Percentiles rank a stretch among this genome's conserved stretches.
Evolutionary conservation across 2,888 invertebrate species (phyloP).

Genomic region (Hemistola chrysoprasaria): DNA sequence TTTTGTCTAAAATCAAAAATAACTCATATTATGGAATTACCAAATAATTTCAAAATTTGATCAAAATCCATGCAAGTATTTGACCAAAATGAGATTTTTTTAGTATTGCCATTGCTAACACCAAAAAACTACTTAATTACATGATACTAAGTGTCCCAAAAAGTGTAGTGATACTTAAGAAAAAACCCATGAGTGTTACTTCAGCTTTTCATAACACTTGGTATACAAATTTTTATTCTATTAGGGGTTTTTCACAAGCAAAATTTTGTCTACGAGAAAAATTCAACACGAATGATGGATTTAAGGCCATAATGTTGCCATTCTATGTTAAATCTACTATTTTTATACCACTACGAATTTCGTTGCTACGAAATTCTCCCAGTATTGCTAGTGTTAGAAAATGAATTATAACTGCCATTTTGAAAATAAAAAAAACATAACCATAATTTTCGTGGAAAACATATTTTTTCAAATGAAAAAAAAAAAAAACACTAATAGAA

Average conservation of each 20-base stretch:
- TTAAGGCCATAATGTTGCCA: neutral
- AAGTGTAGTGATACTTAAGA: too few relatives aligned
- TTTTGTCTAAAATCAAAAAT: too few relatives aligned
- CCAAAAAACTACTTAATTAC: too few relatives aligned
- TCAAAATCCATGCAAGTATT: too few relatives aligned
- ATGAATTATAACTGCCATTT: neutral
- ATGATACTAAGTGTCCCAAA: too few relatives aligned
- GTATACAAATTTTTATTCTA: constrained; percentile 1
- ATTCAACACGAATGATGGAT: constrained; percentile 4
- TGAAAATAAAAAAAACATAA: neutral
- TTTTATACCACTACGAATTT: constrained; percentile 9
- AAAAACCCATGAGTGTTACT: too few relatives aligned
- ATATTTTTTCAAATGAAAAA: neutral
- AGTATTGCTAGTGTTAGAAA: constrained; percentile 2
- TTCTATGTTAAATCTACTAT: constrained; percentile 1
- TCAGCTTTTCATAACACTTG: constrained; percentile 8
- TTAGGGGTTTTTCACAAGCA: constrained; percentile 7
- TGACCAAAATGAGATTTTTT: too few relatives aligned
- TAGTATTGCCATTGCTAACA: too few relatives aligned
- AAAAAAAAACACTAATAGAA: too few relatives aligned
- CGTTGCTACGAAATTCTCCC: neutral
- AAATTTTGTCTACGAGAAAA: constrained; percentile 14
- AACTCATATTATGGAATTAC: too few relatives aligned
- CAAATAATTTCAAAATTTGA: too few relatives aligned
- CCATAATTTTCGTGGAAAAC: neutral